phyloP scores from a whole-genome alignment of 92 coral and sea anemone genomes.

The Hydrozoanthus gracilis region DNA sequence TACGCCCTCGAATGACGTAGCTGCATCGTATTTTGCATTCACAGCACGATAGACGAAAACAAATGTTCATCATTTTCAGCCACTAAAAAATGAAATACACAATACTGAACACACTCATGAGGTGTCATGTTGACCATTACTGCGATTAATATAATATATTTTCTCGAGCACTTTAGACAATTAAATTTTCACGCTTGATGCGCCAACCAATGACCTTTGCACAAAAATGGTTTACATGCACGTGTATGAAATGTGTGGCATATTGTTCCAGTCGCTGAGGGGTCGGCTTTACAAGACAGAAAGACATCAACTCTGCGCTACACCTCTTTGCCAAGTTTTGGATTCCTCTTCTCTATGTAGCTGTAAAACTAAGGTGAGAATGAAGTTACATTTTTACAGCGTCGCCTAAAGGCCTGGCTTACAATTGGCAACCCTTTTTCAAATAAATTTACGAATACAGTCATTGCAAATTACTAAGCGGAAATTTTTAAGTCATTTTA shows the following conservation, averaged over 20 bases:
- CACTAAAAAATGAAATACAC: background rate
- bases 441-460: slow-evolving; percentile 3
- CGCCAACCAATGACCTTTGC: slow-evolving; percentile 20
- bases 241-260: slow-evolving; percentile 39
- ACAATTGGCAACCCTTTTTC: background rate
- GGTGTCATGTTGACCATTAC: slow-evolving; percentile 25
- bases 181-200: slow-evolving; percentile 13
- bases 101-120: background rate
- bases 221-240: background rate
- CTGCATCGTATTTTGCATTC: background rate
- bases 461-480: background rate
- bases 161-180: slow-evolving; percentile 28
- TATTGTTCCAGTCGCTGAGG: slow-evolving; percentile 5
- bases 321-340: background rate
- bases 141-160: slow-evolving; percentile 16
- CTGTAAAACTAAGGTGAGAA: slow-evolving; percentile 4
- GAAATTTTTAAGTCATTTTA: background rate
- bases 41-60: background rate
- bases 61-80: background rate
- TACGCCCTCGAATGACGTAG: too few species aligned
- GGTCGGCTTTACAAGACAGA: background rate
- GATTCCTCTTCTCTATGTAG: background rate
- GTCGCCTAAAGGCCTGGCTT: background rate
- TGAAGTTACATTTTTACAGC: background rate
- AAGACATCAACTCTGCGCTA: background rate